Evolutionary conservation across 2,888 invertebrate species (phyloP).

Genomic region (Drosophila hamatofila): DNA sequence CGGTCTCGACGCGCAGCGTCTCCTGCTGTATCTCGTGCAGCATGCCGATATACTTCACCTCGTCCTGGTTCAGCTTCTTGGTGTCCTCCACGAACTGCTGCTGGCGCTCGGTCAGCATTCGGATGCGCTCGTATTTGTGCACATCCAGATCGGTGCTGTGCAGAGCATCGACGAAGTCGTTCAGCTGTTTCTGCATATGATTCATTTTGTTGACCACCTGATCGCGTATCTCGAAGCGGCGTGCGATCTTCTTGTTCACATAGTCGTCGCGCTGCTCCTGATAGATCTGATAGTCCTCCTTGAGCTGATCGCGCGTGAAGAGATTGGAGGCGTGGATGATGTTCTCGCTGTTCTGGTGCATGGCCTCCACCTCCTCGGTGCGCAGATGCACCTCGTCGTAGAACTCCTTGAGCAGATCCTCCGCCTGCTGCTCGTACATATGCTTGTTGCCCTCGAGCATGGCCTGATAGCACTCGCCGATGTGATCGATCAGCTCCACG

Average conservation of each 20-base stretch:
- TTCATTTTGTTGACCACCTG: conserved; percentile 72
- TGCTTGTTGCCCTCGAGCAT: conserved; percentile 58
- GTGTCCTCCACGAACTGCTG: conserved; percentile 73
- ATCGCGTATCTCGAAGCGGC: conserved; percentile 77
- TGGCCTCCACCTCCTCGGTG: conserved; percentile 53
- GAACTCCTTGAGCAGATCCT: conserved; percentile 73
- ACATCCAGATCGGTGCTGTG: conserved; percentile 71
- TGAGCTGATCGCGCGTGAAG: conserved; percentile 61
- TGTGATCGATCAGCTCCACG: conserved; percentile 76
- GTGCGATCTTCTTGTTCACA: conserved; percentile 74
- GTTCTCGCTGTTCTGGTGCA: conserved; percentile 74
- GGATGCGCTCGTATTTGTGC: conserved; percentile 75
- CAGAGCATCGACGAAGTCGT: conserved; percentile 66
- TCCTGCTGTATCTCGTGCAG: conserved; percentile 63
- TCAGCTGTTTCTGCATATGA: conserved; percentile 67
- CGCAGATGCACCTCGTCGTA: conserved; percentile 62
- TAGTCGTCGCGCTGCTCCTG: conserved; percentile 71
- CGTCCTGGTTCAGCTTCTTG: conserved; percentile 66
- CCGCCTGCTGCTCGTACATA: conserved; percentile 74
- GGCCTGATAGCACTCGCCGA: conserved; percentile 71
- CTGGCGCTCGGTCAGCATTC: conserved; percentile 76
- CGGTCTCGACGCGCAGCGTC: conserved; percentile 64
- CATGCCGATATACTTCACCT: conserved; percentile 42
- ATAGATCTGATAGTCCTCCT: conserved; percentile 69
- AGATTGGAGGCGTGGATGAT: conserved; percentile 78